These are phyloP conservation scores for Alosa sapidissima DNA, from an alignment of 2,797 vertebrate genomes.

Conservation along the genomic window DNA sequence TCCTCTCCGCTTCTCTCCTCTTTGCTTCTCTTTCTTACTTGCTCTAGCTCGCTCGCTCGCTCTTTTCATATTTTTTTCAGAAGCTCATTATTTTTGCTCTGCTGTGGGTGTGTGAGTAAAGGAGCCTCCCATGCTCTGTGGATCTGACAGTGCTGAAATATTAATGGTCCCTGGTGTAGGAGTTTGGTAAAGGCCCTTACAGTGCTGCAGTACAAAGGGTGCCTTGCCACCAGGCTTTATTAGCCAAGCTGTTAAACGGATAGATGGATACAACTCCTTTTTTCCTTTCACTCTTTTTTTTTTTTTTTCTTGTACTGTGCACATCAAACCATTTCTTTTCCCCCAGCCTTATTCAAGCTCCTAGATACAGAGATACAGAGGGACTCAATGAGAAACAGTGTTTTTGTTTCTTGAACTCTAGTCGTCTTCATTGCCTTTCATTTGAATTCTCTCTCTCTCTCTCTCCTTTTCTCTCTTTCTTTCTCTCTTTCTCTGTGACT, in stretches of 20 bases:
- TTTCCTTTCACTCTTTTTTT: slow-evolving; percentile 45
- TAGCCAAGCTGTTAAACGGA: slow-evolving; percentile 71
- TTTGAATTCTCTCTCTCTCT: neutral
- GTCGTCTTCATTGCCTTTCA: neutral
- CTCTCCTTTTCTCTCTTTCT: slow-evolving; percentile 1
- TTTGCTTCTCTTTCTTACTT: slow-evolving; percentile 44
- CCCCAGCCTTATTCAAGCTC: slow-evolving; percentile 49
- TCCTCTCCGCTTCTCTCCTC: slow-evolving; percentile 38
- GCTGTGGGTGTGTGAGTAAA: slow-evolving; percentile 70
- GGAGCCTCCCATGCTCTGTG: slow-evolving; percentile 70
- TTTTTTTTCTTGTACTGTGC: slow-evolving; percentile 52
- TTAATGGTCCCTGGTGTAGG: slow-evolving; percentile 76
- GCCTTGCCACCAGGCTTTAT: slow-evolving; percentile 75
- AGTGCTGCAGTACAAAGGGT: slow-evolving; percentile 75
- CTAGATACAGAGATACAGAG: slow-evolving; percentile 29
- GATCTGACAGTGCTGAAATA: slow-evolving; percentile 76
- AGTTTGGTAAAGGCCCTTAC: slow-evolving; percentile 71
- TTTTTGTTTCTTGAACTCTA: slow-evolving; percentile 13
- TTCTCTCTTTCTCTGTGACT: slow-evolving; percentile 1
- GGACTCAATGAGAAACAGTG: neutral
- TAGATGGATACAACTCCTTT: slow-evolving; percentile 56
- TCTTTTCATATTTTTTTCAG: slow-evolving; percentile 73
- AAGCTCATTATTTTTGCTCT: slow-evolving; percentile 76
- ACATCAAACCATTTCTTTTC: slow-evolving; percentile 58
- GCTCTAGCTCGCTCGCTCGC: slow-evolving; percentile 36